phyloP scores from a whole-genome alignment of 2,797 vertebrate genomes.

The Malurus splendens region DNA sequence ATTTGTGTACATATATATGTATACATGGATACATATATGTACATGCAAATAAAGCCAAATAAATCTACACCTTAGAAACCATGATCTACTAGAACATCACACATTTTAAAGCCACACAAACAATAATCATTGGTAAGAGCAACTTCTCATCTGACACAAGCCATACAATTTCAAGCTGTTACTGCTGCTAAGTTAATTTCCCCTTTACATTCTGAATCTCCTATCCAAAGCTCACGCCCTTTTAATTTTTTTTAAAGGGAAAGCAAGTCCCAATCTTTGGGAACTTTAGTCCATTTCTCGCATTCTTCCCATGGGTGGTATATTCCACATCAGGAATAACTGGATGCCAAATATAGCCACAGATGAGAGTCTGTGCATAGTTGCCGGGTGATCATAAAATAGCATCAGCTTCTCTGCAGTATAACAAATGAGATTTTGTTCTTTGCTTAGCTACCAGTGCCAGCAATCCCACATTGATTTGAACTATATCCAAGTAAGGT shows the following conservation, averaged over 20 bases:
- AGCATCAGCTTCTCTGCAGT: not conserved
- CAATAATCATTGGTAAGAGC: not conserved
- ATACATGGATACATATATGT: not conserved
- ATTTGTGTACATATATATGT: not conserved
- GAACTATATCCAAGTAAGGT: not conserved
- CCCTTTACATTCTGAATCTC: not conserved
- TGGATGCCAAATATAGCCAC: not conserved
- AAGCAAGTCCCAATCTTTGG: not conserved
- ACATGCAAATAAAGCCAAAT: not conserved
- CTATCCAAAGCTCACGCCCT: not conserved
- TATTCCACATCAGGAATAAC: not conserved
- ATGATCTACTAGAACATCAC: not conserved
- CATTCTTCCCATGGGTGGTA: constrained; percentile 30
- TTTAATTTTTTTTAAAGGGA: not conserved
- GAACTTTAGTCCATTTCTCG: constrained; percentile 10
- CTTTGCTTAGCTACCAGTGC: not conserved
- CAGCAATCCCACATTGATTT: not conserved
- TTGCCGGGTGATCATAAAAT: not conserved
- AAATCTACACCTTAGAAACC: not conserved
- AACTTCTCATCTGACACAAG: not conserved
- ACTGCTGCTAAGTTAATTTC: not conserved
- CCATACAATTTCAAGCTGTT: not conserved
- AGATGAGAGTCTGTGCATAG: not conserved
- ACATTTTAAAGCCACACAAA: not conserved
- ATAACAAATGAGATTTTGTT: not conserved